These are phyloP conservation scores for Corythaixoides concolor DNA, from an alignment of 2,113 vertebrate species.

Conservation along the genomic window DNA sequence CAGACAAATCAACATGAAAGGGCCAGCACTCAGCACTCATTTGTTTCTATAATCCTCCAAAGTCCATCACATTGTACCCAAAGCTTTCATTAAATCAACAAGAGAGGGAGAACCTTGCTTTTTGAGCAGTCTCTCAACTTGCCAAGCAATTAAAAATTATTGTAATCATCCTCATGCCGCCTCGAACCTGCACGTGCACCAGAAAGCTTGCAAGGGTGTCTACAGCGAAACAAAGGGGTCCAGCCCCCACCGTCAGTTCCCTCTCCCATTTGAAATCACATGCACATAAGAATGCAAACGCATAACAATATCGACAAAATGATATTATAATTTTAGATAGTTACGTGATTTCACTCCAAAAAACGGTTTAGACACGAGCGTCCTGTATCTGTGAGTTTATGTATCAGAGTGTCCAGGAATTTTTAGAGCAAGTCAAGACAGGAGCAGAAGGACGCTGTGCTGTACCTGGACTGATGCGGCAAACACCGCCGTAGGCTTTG, in stretches of 20 bases:
- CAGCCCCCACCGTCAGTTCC: background rate
- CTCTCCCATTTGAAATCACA: background rate
- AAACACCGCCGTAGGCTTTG: background rate
- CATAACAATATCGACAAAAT: too few relatives aligned
- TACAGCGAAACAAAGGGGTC: background rate
- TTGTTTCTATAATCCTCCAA: background rate
- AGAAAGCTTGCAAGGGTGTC: background rate
- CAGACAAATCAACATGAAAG: background rate
- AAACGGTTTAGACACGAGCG: background rate
- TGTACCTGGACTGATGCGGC: background rate
- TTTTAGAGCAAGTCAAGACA: background rate
- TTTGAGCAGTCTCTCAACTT: background rate
- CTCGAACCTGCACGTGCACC: background rate
- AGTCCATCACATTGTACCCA: background rate
- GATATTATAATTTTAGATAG: background rate
- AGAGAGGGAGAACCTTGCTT: background rate
- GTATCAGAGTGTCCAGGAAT: too few relatives aligned
- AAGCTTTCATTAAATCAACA: background rate
- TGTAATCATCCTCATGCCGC: background rate
- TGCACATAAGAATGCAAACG: background rate
- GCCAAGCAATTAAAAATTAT: background rate
- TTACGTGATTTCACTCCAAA: background rate
- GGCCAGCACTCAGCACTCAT: background rate
- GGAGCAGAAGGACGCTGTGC: background rate
- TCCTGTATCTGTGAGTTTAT: background rate